Evolutionary conservation across 2,113 vertebrate species (phyloP).

Genomic region (Prolemur simus): DNA sequence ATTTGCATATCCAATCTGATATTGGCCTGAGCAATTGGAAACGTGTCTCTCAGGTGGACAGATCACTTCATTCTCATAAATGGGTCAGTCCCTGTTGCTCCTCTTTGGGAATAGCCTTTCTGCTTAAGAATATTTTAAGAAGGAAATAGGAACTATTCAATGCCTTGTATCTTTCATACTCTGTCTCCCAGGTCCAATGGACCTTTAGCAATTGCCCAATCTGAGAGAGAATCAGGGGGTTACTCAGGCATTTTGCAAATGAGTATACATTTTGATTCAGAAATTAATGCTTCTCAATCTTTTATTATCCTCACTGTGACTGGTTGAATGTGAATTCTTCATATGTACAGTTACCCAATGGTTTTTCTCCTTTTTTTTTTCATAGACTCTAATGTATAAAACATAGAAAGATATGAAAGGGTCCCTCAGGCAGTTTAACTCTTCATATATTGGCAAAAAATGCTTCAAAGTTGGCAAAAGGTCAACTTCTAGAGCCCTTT

Average conservation of each 20-base stretch:
- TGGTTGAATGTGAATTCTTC: constrained; percentile 27
- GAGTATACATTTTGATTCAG: constrained; percentile 32
- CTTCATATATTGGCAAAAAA: constrained; percentile 6
- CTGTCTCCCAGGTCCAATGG: constrained; percentile 82
- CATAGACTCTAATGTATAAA: constrained; percentile 17
- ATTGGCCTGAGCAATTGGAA: constrained; percentile 14
- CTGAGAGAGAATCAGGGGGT: constrained; percentile 72
- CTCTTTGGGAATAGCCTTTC: constrained; percentile 68
- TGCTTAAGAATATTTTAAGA: constrained; percentile 49
- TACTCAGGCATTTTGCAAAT: constrained; percentile 37
- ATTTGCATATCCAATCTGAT: constrained; percentile 36
- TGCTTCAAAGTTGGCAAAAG: neutral
- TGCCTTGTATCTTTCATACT: constrained; percentile 34
- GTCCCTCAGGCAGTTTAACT: constrained; percentile 39
- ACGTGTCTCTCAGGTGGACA: constrained; percentile 22
- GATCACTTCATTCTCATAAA: constrained; percentile 14
- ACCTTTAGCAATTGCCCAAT: constrained; percentile 83
- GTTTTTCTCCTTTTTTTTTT: neutral
- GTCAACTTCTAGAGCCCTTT: neutral
- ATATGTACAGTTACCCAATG: neutral
- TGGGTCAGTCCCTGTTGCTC: neutral
- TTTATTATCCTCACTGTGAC: constrained; percentile 22
- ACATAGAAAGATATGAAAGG: neutral
- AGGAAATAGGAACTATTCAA: constrained; percentile 28
- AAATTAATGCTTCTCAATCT: constrained; percentile 19